phyloP scores from a whole-genome alignment of 2,797 vertebrate species.

The Glyptemys insculpta region DNA sequence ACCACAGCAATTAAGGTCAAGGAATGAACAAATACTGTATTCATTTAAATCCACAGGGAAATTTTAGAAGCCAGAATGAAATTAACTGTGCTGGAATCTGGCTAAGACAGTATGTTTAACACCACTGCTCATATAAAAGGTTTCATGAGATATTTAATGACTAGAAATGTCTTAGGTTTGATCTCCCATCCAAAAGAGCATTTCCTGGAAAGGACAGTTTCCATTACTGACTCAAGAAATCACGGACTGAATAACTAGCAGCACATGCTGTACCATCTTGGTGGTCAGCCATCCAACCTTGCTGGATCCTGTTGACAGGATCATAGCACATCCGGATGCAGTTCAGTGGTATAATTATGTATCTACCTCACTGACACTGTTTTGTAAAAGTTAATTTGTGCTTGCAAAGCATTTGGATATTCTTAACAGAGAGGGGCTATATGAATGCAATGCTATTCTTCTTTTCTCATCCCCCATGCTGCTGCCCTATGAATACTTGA shows the following conservation, averaged over 20 bases:
- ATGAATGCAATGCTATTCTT: constrained; percentile 28
- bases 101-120: not conserved
- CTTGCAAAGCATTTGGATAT: constrained; percentile 1
- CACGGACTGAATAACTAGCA: not conserved
- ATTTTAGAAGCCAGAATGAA: not conserved
- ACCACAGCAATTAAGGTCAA: not conserved
- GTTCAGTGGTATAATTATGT: constrained; percentile 21
- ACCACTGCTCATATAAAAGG: not conserved
- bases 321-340: not conserved
- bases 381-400: not conserved
- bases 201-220: not conserved
- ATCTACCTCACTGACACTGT: not conserved
- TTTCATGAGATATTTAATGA: not conserved
- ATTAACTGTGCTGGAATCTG: not conserved
- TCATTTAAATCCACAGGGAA: not conserved
- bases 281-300: not conserved
- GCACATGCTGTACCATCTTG: not conserved
- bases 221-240: not conserved
- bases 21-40: not conserved
- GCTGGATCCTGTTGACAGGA: not conserved
- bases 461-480: constrained; percentile 6
- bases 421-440: constrained; percentile 9
- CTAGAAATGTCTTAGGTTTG: not conserved
- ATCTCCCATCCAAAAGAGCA: not conserved
- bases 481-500: constrained; percentile 3